phyloP scores from a whole-genome alignment of 2,888 invertebrate genomes.

The Ellobium chinense region DNA sequence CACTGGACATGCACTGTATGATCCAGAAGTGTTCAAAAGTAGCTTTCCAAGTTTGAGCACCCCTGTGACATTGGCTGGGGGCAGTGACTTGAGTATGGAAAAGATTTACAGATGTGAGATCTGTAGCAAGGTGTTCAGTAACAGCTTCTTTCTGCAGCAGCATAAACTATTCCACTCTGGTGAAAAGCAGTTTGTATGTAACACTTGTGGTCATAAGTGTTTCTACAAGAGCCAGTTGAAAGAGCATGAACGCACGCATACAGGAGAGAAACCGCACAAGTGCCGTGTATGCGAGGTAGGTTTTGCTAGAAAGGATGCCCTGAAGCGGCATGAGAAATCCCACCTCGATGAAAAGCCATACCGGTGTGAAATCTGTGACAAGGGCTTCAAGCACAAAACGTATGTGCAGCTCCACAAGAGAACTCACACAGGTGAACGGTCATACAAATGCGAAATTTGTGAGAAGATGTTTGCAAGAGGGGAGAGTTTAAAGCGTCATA shows the following conservation, averaged over 20 bases:
- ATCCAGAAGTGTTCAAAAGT: constrained; percentile 30
- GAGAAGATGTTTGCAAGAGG: constrained; percentile 35
- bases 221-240: constrained; percentile 38
- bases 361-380: constrained; percentile 47
- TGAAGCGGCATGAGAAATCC: constrained; percentile 43
- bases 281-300: constrained; percentile 45
- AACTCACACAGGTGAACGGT: constrained; percentile 33
- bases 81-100: constrained; percentile 9
- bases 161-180: constrained; percentile 37
- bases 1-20: neutral
- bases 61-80: neutral
- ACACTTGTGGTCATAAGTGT: constrained; percentile 41
- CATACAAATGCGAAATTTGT: constrained; percentile 34
- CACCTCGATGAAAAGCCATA: constrained; percentile 47
- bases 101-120: constrained; percentile 30
- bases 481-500: constrained; percentile 34
- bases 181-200: constrained; percentile 41
- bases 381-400: constrained; percentile 32
- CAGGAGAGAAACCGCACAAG: constrained; percentile 49
- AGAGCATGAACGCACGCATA: constrained; percentile 48
- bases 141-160: constrained; percentile 38
- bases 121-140: constrained; percentile 41
- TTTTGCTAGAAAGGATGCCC: constrained; percentile 45
- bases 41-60: neutral
- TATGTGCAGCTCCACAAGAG: constrained; percentile 35